phyloP scores from a whole-genome alignment of 2,797 vertebrate species.

The Rhyacichthys aspro region DNA sequence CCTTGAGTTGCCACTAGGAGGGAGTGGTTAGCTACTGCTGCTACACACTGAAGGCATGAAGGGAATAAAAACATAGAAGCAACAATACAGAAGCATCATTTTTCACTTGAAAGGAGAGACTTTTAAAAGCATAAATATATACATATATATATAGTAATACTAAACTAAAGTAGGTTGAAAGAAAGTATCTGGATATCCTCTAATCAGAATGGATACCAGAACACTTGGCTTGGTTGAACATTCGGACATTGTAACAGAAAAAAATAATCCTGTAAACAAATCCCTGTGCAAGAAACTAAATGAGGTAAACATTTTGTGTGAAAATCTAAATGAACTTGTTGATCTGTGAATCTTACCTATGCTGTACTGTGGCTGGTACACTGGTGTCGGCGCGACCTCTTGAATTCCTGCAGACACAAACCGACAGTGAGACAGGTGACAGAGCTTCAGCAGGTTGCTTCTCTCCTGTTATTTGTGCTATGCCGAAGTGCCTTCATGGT shows the following conservation, averaged over 20 bases:
- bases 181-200: no score
- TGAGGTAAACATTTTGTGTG: not conserved
- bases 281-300: not conserved
- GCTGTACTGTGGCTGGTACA: constrained; percentile 82
- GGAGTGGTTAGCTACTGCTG: constrained; percentile 54
- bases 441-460: constrained; percentile 29
- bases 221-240: no score
- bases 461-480: constrained; percentile 42
- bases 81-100: not conserved
- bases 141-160: no score
- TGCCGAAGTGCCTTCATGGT: constrained; percentile 43
- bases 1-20: constrained; percentile 69
- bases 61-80: not conserved
- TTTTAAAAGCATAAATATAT: no score
- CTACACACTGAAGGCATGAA: not conserved
- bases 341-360: constrained; percentile 71
- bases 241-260: no score
- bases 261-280: no score
- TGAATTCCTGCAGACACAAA: constrained; percentile 74
- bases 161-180: no score
- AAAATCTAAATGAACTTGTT: not conserved
- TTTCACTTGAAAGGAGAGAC: no score
- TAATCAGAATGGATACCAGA: no score
- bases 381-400: constrained; percentile 75
- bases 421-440: constrained; percentile 54